These are phyloP conservation scores for Lasiommata megera DNA, from an alignment of 2,888 invertebrate species.

Conservation along the genomic window DNA sequence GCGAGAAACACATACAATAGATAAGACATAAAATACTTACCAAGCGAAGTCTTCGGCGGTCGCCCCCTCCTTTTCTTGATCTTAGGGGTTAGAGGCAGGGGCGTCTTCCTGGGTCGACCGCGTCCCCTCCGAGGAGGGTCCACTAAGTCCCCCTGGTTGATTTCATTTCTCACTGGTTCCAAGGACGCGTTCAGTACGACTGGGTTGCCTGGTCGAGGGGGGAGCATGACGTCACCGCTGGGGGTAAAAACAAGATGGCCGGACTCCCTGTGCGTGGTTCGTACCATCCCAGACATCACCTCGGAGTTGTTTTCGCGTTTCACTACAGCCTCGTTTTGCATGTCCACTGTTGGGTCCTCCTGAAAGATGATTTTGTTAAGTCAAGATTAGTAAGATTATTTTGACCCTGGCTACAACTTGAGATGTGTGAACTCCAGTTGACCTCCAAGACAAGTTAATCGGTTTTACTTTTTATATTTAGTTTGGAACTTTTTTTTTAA, in stretches of 20 bases:
- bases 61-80: slow-evolving; percentile 72
- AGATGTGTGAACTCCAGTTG: too few relatives aligned
- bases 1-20: not conserved
- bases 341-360: slow-evolving; percentile 77
- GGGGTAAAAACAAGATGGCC: slow-evolving; percentile 72
- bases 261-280: slow-evolving; percentile 74
- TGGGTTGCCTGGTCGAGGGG: slow-evolving; percentile 52
- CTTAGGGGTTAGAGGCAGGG: slow-evolving; percentile 70
- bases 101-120: slow-evolving; percentile 79
- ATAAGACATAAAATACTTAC: slow-evolving; percentile 43
- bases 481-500: too few relatives aligned
- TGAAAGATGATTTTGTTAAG: slow-evolving; percentile 39
- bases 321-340: slow-evolving; percentile 51
- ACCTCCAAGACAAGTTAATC: too few relatives aligned
- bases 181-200: slow-evolving; percentile 48
- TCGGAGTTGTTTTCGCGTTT: slow-evolving; percentile 68
- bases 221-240: slow-evolving; percentile 74
- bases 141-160: slow-evolving; percentile 44
- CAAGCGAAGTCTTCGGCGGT: slow-evolving; percentile 74
- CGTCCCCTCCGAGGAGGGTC: slow-evolving; percentile 71
- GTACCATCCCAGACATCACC: slow-evolving; percentile 76
- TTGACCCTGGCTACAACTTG: too few relatives aligned
- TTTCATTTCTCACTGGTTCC: slow-evolving; percentile 48
- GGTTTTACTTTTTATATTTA: too few relatives aligned
- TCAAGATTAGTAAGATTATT: too few relatives aligned